Conservation (phyloP, 37 sponge, comb jelly and placozoan species). For the Cliona cf. orientalis region DNA sequence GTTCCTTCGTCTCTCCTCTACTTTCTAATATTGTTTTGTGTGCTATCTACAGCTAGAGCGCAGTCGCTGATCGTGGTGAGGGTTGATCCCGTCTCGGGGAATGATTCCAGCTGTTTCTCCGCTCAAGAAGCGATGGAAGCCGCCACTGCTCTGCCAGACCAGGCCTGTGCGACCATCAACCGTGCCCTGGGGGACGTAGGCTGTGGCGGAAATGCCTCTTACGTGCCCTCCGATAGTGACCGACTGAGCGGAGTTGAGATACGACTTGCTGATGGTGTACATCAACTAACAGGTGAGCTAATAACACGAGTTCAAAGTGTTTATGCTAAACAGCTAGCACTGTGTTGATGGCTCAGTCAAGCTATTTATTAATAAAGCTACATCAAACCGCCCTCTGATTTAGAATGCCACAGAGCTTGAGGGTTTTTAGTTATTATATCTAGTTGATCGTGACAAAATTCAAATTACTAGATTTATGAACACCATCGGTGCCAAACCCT, state of each 20-base stretch:
- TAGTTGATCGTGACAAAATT: too few relatives aligned
- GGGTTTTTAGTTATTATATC: too few relatives aligned
- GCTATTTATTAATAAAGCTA: neutral
- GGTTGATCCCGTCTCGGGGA: slow-evolving; percentile 42
- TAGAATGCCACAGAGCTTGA: too few relatives aligned
- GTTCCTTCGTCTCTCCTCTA: too few relatives aligned
- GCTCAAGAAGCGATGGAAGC: slow-evolving; percentile 6
- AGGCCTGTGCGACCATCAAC: slow-evolving; percentile 7
- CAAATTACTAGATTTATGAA: too few relatives aligned
- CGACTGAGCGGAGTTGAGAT: neutral
- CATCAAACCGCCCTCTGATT: too few relatives aligned
- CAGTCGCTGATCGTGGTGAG: slow-evolving; percentile 10
- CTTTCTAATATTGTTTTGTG: too few relatives aligned
- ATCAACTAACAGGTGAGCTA: slow-evolving; percentile 22
- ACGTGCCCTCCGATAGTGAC: neutral
- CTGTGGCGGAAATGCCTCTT: neutral
- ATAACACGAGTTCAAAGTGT: neutral
- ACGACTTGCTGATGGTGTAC: slow-evolving; percentile 22
- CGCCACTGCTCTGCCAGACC: neutral
- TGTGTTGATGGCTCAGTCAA: neutral
- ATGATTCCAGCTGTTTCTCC: slow-evolving; percentile 37
- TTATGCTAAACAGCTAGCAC: neutral
- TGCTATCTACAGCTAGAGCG: too few relatives aligned
- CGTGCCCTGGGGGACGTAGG: slow-evolving; percentile 20
- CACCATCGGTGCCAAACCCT: too few relatives aligned